Percentiles rank a stretch among this genome's conserved stretches.
Evolutionary conservation across 2,113 vertebrate genomes (phyloP).

Genomic region (Theristicus caerulescens): DNA sequence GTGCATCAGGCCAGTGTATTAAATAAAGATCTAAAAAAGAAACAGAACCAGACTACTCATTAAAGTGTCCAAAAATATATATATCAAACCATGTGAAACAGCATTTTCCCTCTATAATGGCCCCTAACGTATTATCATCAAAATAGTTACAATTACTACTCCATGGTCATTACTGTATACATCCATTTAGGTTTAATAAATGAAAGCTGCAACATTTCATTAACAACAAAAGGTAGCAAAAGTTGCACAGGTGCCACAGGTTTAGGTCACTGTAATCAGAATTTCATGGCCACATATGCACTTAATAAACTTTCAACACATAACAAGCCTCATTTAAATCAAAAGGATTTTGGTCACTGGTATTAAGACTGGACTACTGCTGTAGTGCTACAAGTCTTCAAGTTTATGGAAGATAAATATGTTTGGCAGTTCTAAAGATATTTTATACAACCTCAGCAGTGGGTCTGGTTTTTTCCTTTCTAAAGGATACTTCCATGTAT

Average conservation of each 20-base stretch:
- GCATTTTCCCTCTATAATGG: not conserved
- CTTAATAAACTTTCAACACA: not conserved
- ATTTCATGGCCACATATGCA: not conserved
- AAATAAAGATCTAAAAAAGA: constrained; percentile 81
- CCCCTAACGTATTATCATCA: not conserved
- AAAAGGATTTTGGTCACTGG: not conserved
- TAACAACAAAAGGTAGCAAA: not conserved
- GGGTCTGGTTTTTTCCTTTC: not conserved
- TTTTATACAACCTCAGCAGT: not conserved
- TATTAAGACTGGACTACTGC: not conserved
- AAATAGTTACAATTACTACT: not conserved
- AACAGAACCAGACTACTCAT: not conserved
- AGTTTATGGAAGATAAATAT: not conserved
- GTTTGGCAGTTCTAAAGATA: not conserved
- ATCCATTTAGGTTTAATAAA: not conserved
- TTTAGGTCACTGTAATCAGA: not conserved
- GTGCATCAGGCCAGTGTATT: constrained; percentile 78
- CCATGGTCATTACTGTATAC: not conserved
- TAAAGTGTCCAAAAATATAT: not conserved
- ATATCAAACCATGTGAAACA: not conserved
- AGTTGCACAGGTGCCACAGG: not conserved
- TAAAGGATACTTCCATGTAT: not conserved
- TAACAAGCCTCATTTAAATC: not conserved
- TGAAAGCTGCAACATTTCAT: not conserved
- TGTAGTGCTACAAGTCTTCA: not conserved